A percentile compares a stretch with the other conserved stretches of the same genome.
Conservation (phyloP, 2,888 invertebrate genomes). For the Fabriciana adippe region DNA sequence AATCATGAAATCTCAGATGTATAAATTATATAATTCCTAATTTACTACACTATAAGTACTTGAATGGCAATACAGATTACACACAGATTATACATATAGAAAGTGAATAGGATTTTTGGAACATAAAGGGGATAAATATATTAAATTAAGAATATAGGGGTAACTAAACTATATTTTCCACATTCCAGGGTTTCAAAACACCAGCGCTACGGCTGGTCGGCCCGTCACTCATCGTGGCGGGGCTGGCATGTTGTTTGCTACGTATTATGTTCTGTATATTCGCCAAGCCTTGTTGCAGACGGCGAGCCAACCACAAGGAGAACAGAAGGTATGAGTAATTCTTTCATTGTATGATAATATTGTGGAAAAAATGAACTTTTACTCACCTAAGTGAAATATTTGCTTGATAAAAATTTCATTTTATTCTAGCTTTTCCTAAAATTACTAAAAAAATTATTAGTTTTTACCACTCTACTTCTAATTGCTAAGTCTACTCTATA, state of each 20-base stretch:
- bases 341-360: no score
- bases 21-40: no score
- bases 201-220: constrained; percentile 93
- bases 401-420: no score
- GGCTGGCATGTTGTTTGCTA: constrained; percentile 91
- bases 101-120: no score
- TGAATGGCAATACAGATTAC: no score
- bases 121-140: not conserved
- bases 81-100: no score
- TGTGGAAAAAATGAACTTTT: not conserved
- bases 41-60: no score
- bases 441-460: no score
- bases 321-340: constrained; percentile 79
- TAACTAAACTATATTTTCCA: not conserved
- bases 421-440: no score
- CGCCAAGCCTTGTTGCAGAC: constrained; percentile 88
- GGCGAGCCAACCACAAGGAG: constrained; percentile 84
- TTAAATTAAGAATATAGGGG: not conserved
- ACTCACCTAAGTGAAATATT: not conserved
- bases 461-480: no score
- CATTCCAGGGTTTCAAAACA: constrained; percentile 87
- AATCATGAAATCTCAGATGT: no score
- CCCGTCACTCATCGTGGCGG: constrained; percentile 89
- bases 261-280: constrained; percentile 93
- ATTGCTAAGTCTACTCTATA: no score